Percentiles rank a stretch among this genome's conserved stretches.
These are phyloP conservation scores for Euura saliciscinereae DNA, from an alignment of 1,140 invertebrate genomes.

Conservation along the genomic window DNA sequence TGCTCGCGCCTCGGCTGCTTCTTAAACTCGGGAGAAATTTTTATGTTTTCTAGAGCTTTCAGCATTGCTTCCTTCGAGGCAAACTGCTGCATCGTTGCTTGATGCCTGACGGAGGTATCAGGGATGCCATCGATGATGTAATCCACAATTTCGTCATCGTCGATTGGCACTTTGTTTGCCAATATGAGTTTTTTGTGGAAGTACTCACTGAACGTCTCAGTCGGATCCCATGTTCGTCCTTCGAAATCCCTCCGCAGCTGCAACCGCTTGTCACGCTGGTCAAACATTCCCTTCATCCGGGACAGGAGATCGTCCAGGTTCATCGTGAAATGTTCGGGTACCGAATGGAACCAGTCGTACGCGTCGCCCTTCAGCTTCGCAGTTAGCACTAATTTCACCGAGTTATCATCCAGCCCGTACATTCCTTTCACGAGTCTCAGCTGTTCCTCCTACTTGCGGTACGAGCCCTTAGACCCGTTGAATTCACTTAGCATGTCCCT, in stretches of 20 bases:
- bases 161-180: background rate
- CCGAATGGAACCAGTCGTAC: constrained; percentile 16
- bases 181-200: background rate
- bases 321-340: constrained; percentile 10
- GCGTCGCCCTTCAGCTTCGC: constrained; percentile 7
- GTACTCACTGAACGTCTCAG: background rate
- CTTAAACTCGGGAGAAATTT: background rate
- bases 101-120: no score
- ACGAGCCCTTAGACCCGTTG: constrained; percentile 7
- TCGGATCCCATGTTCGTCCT: background rate
- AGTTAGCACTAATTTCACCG: background rate
- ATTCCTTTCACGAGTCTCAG: background rate
- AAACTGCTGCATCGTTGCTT: no score
- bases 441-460: constrained; percentile 7
- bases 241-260: constrained; percentile 7
- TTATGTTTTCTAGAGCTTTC: background rate
- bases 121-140: background rate
- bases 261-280: constrained; percentile 9
- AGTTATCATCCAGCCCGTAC: constrained; percentile 11
- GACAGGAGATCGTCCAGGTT: background rate
- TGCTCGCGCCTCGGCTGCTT: background rate
- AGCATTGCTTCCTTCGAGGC: no score
- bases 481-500: constrained; percentile 8
- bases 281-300: constrained; percentile 8
- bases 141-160: background rate